Evolutionary conservation across 2,888 invertebrate species (phyloP), one percentile per base, ranked within the genome.

Genomic region (Papilio protenor): DNA sequence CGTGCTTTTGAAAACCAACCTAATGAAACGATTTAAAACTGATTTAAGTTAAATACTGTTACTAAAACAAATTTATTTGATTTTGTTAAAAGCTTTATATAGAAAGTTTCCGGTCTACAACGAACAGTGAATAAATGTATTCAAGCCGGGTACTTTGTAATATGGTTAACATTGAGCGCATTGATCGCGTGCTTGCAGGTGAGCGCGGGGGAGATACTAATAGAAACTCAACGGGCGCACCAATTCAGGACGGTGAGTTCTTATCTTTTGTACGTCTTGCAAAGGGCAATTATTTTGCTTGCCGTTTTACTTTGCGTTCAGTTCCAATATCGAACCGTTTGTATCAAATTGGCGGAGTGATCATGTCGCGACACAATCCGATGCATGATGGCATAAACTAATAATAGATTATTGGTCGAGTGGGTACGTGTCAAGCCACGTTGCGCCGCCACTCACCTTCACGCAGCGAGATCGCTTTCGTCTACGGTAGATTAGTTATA

Each of bases 181-280:
- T 90, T 92, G 90, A 92, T 93, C 89, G 91, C 91, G 90, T 93
- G 90, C 92, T 93, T 90, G 88, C 93, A 94, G 94, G 94, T 94
- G 90, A 94, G 88, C 91, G 91, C 93, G 87, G 92, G 93, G 91
- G 94, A 91, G 91, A 92, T 93, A 89, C 90, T 94, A 85, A 89
- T 93, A 90, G 92, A 94, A 90, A 91, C 92, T 88, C 92, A 90
- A 84, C 93, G 94, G 87, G 88, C 92, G 87, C 89, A 93, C 86
- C 92, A 93, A 88, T 93, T 87, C 89, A 93, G 92, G 87, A 87
- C 90, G 92, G 94, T 94, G 91, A 94, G 94, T 94, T 87, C 81
- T 83, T 83, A 78, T 57, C 75, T 86, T 85, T 86, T 85, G 81
- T 83, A 81, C 82, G 83, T 83, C 83, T 82, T 83, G 80, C 78